Base-by-base conservation (phyloP, 2,113 vertebrate genomes). In the Corapipo altera region DNA sequence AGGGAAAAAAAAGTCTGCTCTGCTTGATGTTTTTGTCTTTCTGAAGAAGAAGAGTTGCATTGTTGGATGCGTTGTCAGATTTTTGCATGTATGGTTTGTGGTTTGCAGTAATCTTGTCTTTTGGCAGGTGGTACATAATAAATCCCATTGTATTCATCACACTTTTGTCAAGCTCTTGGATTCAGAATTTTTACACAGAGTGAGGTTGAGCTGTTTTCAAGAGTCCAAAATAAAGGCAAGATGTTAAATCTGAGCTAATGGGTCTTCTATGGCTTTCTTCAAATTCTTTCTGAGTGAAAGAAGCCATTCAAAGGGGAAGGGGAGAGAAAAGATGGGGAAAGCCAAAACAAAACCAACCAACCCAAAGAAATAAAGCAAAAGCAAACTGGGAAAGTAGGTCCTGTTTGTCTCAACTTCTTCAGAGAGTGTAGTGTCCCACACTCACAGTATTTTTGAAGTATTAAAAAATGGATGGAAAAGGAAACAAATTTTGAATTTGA, bases 351-450 rank as follows among this genome's bases (percentile, higher is more conserved):
- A 37, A 10, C 6, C 28, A 22, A 3, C 3, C 12, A 51, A 13
- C 30, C 27, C 9, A 64, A 64, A 64, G 37, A 70, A 89, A 43
- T 32, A 39, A 65, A 65, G 30, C 18, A 43, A 61, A 48, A 65
- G 30, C 18, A 51, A 61, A 44, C 21, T 57, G 16, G 44, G 8
- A 37, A 95, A 49, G 28, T n/a, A 44, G 24, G 2, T 70, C 24
- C 15, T 62, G 46, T 11, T 66, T 83, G 19, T 57, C 30, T 92
- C 16, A 19, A 54, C 7, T n/a, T 52, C 10, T 51, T 88, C n/a
- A 16, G 17, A 49, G 41, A 66, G 17, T 0, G 0, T 15, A 5
- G 24, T 3, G 2, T 83, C 15, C 7, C 0, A 0, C 18, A 11
- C 58, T 54, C 19, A 33, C 8, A 6, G 3, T 84, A 35, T 58